Evolutionary conservation across 2,113 vertebrate genomes (phyloP).

Genomic region (Halcyon senegalensis): DNA sequence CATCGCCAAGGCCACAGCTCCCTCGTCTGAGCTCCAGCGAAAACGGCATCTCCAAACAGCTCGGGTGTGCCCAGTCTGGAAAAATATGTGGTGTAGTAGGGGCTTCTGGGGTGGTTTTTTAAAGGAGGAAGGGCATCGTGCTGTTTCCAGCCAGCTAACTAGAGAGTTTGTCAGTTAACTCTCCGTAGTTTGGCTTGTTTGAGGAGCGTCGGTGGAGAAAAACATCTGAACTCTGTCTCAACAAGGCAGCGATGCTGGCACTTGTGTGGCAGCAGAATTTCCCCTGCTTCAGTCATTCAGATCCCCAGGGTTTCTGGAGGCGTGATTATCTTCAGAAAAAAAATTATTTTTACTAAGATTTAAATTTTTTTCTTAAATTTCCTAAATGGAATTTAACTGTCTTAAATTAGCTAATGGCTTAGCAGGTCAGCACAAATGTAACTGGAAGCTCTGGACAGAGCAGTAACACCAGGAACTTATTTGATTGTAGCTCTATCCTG

Average conservation of each 20-base stretch:
- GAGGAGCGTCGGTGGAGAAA: background rate
- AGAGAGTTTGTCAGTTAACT: background rate
- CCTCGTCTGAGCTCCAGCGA: background rate
- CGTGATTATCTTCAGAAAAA: background rate
- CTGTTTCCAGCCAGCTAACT: accelerated
- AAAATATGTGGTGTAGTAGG: accelerated
- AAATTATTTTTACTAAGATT: background rate
- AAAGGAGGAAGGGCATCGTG: background rate
- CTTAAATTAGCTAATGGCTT: background rate
- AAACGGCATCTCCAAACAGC: background rate
- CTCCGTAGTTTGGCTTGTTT: background rate
- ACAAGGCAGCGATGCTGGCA: background rate
- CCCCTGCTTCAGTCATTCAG: background rate
- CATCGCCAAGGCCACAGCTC: background rate
- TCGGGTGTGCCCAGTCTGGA: accelerated
- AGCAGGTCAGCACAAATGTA: background rate
- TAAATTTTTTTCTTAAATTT: background rate
- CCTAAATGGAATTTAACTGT: background rate
- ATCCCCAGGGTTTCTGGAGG: background rate
- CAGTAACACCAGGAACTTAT: background rate
- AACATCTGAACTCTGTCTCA: background rate
- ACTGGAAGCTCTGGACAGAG: background rate
- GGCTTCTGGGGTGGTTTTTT: accelerated
- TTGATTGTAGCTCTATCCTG: background rate
- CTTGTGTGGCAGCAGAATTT: background rate